These are phyloP conservation scores for Monodelphis domestica DNA, from an alignment of 2,797 vertebrate genomes.

Conservation along the genomic window DNA sequence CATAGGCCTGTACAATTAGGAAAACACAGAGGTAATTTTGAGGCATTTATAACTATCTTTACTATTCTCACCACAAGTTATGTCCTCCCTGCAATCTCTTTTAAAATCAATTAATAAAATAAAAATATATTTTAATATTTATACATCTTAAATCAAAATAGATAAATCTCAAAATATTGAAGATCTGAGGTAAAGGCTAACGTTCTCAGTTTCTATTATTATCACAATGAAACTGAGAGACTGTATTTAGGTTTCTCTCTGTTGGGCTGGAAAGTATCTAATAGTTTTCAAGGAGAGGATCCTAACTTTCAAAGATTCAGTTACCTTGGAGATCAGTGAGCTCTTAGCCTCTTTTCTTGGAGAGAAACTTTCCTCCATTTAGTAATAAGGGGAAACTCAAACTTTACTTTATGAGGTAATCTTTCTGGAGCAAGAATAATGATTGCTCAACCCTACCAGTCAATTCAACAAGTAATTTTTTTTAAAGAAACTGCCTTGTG, in stretches of 20 bases:
- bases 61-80: neutral
- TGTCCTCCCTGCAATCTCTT: neutral
- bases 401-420: neutral
- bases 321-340: constrained; percentile 9
- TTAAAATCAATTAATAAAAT: too few species aligned
- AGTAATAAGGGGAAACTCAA: neutral
- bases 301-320: neutral
- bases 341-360: neutral
- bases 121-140: too few species aligned
- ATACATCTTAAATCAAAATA: neutral
- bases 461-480: neutral
- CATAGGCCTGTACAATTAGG: neutral
- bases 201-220: neutral
- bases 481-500: neutral
- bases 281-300: neutral
- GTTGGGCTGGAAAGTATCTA: neutral
- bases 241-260: neutral
- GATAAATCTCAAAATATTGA: neutral
- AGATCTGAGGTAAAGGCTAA: neutral
- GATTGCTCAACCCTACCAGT: neutral
- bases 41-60: neutral
- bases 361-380: neutral
- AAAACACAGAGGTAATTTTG: neutral
- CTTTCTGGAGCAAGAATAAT: neutral
- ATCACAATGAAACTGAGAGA: neutral